These are phyloP conservation scores for Metacarcinus magister DNA, from an alignment of 2,888 invertebrate genomes.

Conservation along the genomic window DNA sequence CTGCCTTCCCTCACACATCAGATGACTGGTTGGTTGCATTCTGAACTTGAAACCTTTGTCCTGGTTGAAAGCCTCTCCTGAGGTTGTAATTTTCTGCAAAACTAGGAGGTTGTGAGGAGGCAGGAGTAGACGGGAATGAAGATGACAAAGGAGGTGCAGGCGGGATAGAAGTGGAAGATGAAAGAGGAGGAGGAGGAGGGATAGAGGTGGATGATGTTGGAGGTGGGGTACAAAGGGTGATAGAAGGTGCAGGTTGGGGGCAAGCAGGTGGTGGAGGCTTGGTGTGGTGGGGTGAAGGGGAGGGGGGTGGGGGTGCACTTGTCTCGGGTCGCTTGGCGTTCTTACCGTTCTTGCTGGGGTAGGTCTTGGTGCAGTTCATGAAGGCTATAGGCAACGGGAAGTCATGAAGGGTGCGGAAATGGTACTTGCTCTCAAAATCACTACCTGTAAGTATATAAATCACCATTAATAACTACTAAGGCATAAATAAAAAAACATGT, in stretches of 20 bases:
- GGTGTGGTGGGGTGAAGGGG: background rate
- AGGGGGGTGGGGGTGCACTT: background rate
- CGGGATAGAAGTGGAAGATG: background rate
- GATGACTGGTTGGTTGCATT: background rate
- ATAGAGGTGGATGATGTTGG: background rate
- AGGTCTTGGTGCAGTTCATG: constrained; percentile 84
- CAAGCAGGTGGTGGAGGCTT: background rate
- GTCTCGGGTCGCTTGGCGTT: constrained; percentile 44
- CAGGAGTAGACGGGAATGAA: background rate
- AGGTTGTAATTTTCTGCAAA: constrained; percentile 7
- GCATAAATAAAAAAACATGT: background rate
- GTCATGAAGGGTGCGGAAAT: constrained; percentile 88
- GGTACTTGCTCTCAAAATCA: constrained; percentile 90
- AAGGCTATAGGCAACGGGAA: constrained; percentile 91
- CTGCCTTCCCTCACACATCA: background rate
- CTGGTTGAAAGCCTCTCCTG: background rate
- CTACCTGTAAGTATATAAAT: constrained; percentile 84
- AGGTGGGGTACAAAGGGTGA: background rate
- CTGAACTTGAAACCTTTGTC: background rate
- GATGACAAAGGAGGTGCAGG: background rate
- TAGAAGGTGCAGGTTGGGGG: background rate
- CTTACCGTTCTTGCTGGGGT: constrained; percentile 84
- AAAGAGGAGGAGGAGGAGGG: constrained; percentile 5
- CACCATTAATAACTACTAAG: background rate
- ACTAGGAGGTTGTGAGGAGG: background rate